phyloP scores from a whole-genome alignment of 2,797 vertebrate genomes.

The Urocyon cinereoargenteus region DNA sequence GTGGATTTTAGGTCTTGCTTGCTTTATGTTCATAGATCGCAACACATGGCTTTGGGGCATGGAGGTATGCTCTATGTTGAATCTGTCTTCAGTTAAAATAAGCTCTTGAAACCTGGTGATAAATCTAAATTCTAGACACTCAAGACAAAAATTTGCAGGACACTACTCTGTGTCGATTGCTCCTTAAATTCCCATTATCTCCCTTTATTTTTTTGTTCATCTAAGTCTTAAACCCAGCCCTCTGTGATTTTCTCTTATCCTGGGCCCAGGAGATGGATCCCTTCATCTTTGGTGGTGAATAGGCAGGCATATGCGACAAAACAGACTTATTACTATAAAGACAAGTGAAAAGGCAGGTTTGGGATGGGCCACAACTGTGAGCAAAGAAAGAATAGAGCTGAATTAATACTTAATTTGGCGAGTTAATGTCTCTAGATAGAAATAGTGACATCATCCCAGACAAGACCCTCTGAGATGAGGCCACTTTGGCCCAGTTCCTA shows the following conservation, averaged over 20 bases:
- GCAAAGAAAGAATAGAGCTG: background rate
- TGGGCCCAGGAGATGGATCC: background rate
- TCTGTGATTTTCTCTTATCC: conserved; percentile 7
- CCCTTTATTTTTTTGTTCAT: background rate
- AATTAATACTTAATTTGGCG: background rate
- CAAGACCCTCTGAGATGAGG: background rate
- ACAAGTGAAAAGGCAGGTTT: background rate
- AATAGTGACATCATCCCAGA: background rate
- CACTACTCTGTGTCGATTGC: background rate
- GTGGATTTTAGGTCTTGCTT: background rate
- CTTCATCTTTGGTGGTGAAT: background rate
- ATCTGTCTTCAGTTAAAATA: conserved; percentile 42
- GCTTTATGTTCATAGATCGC: background rate
- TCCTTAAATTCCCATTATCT: background rate
- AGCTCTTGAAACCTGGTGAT: background rate
- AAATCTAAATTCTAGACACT: background rate
- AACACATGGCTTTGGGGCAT: background rate
- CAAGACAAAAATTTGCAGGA: background rate
- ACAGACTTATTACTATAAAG: background rate
- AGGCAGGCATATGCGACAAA: background rate
- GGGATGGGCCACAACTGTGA: background rate
- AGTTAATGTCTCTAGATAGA: background rate
- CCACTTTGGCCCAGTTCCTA: background rate
- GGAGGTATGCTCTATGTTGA: background rate
- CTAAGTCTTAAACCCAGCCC: background rate